phyloP scores from a whole-genome alignment of 2,888 invertebrate species.

The Scaeva pyrastri region DNA sequence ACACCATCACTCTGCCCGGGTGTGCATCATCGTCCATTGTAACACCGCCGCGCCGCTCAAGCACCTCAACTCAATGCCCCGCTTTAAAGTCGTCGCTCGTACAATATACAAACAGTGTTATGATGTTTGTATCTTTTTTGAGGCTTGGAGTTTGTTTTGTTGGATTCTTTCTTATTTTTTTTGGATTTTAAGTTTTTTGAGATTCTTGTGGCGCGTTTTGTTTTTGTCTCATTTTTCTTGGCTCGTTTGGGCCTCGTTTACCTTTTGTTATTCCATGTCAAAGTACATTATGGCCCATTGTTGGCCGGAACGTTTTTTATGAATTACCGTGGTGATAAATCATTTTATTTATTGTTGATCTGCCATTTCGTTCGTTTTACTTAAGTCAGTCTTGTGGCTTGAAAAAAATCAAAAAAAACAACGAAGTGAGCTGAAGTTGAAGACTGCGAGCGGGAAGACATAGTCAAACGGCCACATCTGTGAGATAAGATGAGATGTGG shows the following conservation, averaged over 20 bases:
- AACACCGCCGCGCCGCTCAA: conserved; percentile 43
- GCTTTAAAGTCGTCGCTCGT: background rate
- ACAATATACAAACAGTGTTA: conserved; percentile 64
- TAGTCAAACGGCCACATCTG: background rate
- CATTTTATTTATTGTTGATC: conserved; percentile 77
- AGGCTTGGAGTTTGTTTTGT: background rate
- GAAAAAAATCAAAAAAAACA: background rate
- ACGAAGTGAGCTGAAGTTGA: background rate
- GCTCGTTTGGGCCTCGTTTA: conserved; percentile 77
- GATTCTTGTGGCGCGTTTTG: conserved; percentile 63
- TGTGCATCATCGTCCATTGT: conserved; percentile 58
- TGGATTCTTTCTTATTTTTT: too few species aligned
- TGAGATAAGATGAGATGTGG: conserved; percentile 12
- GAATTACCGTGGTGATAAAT: conserved; percentile 78
- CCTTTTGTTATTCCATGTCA: conserved; percentile 78
- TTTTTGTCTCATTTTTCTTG: conserved; percentile 75
- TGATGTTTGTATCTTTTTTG: conserved; percentile 27
- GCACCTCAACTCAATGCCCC: conserved; percentile 20
- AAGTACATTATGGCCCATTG: conserved; percentile 78
- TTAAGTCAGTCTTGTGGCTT: conserved; percentile 43
- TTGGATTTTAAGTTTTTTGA: conserved; percentile 13
- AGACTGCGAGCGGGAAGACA: conserved; percentile 8
- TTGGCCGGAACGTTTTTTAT: conserved; percentile 77
- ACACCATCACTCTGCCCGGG: conserved; percentile 1
- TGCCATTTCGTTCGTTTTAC: conserved; percentile 75